Evolutionary conservation across 2,888 invertebrate species (phyloP).

Genomic region (Lasioglossum villosulum): DNA sequence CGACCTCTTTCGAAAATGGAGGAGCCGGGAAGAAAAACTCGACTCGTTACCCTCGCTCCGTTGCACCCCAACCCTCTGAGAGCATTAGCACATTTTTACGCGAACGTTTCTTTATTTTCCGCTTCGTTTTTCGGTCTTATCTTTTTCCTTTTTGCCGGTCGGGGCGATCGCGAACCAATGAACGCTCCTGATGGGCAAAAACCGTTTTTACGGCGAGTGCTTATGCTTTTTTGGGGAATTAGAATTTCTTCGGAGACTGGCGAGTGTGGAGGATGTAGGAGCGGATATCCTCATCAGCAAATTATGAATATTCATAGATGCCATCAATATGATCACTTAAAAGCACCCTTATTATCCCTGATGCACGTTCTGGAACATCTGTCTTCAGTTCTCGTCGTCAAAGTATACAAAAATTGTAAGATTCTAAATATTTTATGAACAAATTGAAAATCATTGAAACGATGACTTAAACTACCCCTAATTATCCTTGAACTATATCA

Average conservation of each 20-base stretch:
- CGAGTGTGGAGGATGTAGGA: background rate
- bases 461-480: background rate
- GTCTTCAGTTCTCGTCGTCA: background rate
- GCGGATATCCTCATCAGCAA: background rate
- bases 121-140: background rate
- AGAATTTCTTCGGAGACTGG: background rate
- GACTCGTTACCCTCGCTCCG: constrained; percentile 50
- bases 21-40: constrained; percentile 39
- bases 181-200: background rate
- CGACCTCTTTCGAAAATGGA: constrained; percentile 45
- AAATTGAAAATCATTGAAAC: background rate
- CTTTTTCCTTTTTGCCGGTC: background rate
- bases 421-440: background rate
- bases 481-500: background rate
- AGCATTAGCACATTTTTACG: constrained; percentile 23
- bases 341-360: too few relatives aligned
- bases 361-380: background rate
- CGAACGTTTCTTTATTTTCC: constrained; percentile 19
- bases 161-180: background rate
- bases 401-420: background rate
- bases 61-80: background rate
- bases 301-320: background rate
- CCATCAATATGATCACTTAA: background rate
- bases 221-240: background rate
- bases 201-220: background rate